A percentile compares a stretch with the other conserved stretches of the same genome.
Conservation (phyloP, 2,797 vertebrate species). For the Coranthus polyacanthus region DNA sequence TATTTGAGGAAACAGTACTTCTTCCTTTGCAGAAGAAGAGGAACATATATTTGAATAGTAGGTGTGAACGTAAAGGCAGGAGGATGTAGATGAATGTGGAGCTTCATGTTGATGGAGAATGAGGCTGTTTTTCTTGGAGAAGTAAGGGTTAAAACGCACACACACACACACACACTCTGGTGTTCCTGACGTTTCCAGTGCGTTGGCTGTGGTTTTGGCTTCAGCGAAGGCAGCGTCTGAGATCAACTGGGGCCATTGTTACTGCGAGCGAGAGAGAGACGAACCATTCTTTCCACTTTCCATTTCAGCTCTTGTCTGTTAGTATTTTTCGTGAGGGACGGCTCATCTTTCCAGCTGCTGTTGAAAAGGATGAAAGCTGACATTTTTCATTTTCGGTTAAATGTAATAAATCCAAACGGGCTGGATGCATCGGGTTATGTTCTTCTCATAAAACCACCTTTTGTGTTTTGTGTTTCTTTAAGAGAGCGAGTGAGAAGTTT, state of each 20-base stretch:
- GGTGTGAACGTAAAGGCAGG: too few species aligned
- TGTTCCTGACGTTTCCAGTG: constrained; percentile 53
- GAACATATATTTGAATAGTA: too few species aligned
- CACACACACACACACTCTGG: constrained; percentile 15
- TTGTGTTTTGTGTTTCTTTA: too few species aligned
- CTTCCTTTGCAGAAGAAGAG: too few species aligned
- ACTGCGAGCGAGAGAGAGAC: constrained; percentile 39
- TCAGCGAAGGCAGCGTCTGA: constrained; percentile 24
- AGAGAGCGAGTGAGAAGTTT: too few species aligned
- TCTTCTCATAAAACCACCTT: constrained; percentile 10
- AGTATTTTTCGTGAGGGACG: constrained; percentile 13
- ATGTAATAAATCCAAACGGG: background rate
- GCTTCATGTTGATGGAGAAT: constrained; percentile 7
- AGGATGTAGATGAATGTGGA: background rate
- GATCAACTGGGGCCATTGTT: constrained; percentile 81
- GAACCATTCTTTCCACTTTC: constrained; percentile 69
- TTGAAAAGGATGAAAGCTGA: constrained; percentile 10
- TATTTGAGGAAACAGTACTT: too few species aligned
- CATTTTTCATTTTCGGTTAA: constrained; percentile 14
- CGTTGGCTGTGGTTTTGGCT: constrained; percentile 74
- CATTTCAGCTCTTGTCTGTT: constrained; percentile 51
- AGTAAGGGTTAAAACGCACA: constrained; percentile 34
- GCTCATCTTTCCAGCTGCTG: constrained; percentile 33
- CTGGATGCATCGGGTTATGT: background rate
- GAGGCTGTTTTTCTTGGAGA: constrained; percentile 9